phyloP scores from a whole-genome alignment of 2,113 vertebrate genomes.

The rat (Rattus norvegicus) region GRCr8 NC_086020.1:136391001-136391500 shows the following conservation, averaged over 20 bases:
- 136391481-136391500: background rate
- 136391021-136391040: background rate
- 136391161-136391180: background rate
- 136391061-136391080: background rate
- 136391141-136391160: background rate
- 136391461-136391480: background rate
- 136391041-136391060: background rate
- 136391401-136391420: background rate
- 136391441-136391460: background rate
- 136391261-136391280: background rate
- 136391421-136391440: background rate
- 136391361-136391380: background rate
- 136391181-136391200: background rate
- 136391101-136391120: slow-evolving; percentile 8
- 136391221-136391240: background rate
- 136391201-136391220: background rate
- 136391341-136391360: background rate
- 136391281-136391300: background rate
- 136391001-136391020: background rate
- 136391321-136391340: background rate
- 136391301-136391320: background rate
- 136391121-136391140: background rate
- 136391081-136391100: background rate
- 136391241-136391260: background rate
- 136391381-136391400: background rate